phyloP scores from a whole-genome alignment of 2,797 vertebrate genomes.

The Tiaroga cobitis region DNA sequence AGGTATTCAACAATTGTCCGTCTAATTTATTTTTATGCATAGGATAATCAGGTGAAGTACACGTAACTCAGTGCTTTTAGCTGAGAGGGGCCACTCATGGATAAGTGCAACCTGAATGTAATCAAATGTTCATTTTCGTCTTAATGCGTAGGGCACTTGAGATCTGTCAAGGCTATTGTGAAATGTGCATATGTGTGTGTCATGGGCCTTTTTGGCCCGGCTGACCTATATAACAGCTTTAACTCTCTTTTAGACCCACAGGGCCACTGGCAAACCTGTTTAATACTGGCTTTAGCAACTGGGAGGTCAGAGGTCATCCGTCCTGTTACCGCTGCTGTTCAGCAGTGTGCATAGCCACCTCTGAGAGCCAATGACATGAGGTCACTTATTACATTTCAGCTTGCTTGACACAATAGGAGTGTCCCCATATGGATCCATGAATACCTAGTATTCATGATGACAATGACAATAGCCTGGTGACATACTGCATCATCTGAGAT shows the following conservation, averaged over 20 bases:
- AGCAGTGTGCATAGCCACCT: background rate
- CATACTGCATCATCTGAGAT: background rate
- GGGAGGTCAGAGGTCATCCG: slow-evolving; percentile 28
- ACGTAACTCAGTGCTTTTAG: background rate
- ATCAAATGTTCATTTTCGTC: slow-evolving; percentile 33
- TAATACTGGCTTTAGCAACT: slow-evolving; percentile 8
- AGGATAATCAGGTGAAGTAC: slow-evolving; percentile 35
- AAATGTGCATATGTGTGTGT: background rate
- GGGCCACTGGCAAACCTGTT: slow-evolving; percentile 17
- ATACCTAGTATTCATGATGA: background rate
- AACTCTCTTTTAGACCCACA: slow-evolving; percentile 13
- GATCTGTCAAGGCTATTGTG: slow-evolving; percentile 4
- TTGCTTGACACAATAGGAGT: slow-evolving; percentile 1
- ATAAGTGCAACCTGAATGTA: slow-evolving; percentile 38
- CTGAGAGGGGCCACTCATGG: slow-evolving; percentile 9
- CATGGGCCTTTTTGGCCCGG: slow-evolving; percentile 17
- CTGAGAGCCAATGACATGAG: background rate
- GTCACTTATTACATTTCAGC: slow-evolving; percentile 11
- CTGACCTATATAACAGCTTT: slow-evolving; percentile 22
- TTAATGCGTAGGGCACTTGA: slow-evolving; percentile 9
- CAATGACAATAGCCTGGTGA: background rate
- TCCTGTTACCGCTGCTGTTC: slow-evolving; percentile 26
- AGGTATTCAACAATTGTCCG: slow-evolving; percentile 10
- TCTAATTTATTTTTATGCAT: slow-evolving; percentile 30
- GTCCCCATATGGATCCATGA: background rate